Conservation (phyloP, 2,113 vertebrate species). For the Xiphias gladius region DNA sequence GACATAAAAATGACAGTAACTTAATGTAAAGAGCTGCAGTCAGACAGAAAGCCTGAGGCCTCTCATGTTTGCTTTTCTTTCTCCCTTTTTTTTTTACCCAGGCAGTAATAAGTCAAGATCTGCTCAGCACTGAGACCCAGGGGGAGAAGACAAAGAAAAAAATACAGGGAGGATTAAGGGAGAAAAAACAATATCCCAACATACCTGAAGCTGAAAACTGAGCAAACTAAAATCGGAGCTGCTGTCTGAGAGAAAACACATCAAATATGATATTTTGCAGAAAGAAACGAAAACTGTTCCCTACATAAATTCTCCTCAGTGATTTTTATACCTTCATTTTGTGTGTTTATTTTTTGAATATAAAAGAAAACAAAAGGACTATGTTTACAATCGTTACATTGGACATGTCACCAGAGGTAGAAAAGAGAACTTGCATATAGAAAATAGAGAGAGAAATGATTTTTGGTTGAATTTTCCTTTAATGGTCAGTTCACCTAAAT, state of each 20-base stretch:
- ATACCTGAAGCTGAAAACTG: background rate
- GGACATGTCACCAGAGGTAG: background rate
- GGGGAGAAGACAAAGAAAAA: background rate
- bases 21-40: background rate
- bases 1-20: background rate
- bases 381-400: background rate
- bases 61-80: background rate
- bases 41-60: background rate
- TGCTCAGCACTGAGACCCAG: background rate
- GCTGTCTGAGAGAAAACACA: background rate
- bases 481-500: background rate
- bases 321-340: background rate
- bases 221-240: background rate
- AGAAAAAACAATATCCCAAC: conserved; percentile 22
- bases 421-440: background rate
- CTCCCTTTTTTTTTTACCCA: background rate
- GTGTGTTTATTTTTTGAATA: background rate
- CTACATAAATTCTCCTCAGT: too few species aligned
- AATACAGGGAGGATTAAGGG: conserved; percentile 22
- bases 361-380: too few species aligned
- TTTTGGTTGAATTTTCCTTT: conserved; percentile 7
- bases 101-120: conserved; percentile 14
- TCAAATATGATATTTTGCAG: too few species aligned
- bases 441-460: background rate
- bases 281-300: background rate